Percentiles rank a stretch among this genome's conserved stretches.
phyloP scores from a whole-genome alignment of 2,113 vertebrate genomes.

The Dromas ardeola region DNA sequence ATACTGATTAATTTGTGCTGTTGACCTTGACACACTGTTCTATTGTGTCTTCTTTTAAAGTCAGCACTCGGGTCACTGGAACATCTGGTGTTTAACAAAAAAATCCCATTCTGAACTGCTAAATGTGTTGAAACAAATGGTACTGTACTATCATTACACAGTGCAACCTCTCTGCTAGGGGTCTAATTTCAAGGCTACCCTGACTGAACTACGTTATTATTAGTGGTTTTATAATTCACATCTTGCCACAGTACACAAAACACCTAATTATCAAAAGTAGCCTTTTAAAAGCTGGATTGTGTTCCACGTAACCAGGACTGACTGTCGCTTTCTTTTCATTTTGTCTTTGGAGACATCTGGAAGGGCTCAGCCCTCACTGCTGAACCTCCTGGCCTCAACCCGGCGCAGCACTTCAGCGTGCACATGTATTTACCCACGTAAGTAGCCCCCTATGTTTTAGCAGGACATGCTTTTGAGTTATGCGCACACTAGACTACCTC shows the following conservation, averaged over 20 bases:
- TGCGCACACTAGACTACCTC: not conserved
- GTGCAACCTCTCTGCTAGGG: slow-evolving; percentile 44
- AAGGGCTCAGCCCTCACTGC: not conserved
- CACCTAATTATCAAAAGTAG: slow-evolving; percentile 18
- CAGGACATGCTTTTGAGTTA: not conserved
- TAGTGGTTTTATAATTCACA: slow-evolving; percentile 8
- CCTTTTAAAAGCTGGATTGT: not conserved
- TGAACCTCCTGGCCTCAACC: not conserved
- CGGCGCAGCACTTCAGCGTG: not conserved
- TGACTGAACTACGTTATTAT: slow-evolving; percentile 42
- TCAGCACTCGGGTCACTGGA: not conserved
- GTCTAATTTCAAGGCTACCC: slow-evolving; percentile 60
- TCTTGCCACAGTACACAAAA: slow-evolving; percentile 34
- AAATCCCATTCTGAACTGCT: slow-evolving; percentile 36
- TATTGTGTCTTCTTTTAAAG: slow-evolving; percentile 56
- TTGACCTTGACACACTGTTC: slow-evolving; percentile 57
- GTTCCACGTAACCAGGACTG: not conserved
- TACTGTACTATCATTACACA: slow-evolving; percentile 22
- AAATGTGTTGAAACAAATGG: slow-evolving; percentile 64
- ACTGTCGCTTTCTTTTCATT: not conserved
- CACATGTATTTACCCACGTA: not conserved
- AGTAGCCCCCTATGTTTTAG: not conserved
- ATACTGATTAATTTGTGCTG: slow-evolving; percentile 70
- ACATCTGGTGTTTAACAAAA: slow-evolving; percentile 39
- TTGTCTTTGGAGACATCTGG: not conserved